A percentile compares a stretch with the other conserved stretches of the same genome.
Evolutionary conservation across 2,888 invertebrate genomes (phyloP).

Genomic region (Trichopoda pennipes): DNA sequence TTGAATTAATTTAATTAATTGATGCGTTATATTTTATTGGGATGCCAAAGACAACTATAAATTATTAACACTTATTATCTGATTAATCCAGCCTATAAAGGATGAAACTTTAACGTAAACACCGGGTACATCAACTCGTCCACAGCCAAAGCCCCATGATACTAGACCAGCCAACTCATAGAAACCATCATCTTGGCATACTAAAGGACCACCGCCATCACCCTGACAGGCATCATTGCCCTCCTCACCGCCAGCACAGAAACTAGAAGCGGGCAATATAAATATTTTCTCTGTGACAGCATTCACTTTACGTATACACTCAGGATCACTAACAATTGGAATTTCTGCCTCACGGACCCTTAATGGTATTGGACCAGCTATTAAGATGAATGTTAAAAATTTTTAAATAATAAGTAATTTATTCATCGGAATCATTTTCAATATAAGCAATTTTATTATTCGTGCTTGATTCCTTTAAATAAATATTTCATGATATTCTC

Average conservation of each 20-base stretch:
- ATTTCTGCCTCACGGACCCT: conserved; percentile 94
- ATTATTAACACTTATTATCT: conserved; percentile 97
- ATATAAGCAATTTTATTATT: too few species aligned
- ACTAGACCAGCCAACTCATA: conserved; percentile 96
- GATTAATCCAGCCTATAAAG: conserved; percentile 98
- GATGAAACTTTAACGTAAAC: conserved; percentile 97
- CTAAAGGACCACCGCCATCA: conserved; percentile 95
- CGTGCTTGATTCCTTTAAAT: too few species aligned
- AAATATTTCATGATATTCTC: too few species aligned
- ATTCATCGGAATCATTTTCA: too few species aligned
- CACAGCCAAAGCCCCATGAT: conserved; percentile 97
- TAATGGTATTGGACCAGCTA: conserved; percentile 93
- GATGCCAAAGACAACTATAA: conserved; percentile 82
- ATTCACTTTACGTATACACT: conserved; percentile 95
- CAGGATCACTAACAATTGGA: conserved; percentile 95
- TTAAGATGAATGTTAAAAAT: neutral
- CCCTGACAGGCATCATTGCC: conserved; percentile 98
- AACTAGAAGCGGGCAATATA: conserved; percentile 94
- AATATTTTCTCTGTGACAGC: conserved; percentile 97
- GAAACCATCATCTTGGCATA: conserved; percentile 95
- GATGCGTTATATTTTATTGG: neutral
- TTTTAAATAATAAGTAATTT: too few species aligned
- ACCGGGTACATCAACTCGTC: conserved; percentile 96
- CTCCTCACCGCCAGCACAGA: conserved; percentile 96
- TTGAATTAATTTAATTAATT: too few species aligned